Evolutionary conservation across 2,888 invertebrate species (phyloP).

Genomic region (Odontocerum albicorne): DNA sequence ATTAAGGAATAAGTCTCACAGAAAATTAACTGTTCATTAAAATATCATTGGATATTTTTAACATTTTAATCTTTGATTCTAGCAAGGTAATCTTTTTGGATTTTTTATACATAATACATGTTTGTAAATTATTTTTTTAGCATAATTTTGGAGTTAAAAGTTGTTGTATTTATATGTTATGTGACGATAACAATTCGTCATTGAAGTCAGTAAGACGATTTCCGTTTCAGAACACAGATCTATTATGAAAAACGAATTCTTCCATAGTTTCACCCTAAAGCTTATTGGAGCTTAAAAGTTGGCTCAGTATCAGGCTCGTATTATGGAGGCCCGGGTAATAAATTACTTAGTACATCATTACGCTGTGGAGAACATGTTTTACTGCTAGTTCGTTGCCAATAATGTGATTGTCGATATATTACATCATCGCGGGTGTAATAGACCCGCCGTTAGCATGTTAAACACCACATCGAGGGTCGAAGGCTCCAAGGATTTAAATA

Average conservation of each 20-base stretch:
- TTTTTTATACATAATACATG: no score
- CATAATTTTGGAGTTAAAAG: no score
- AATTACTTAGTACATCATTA: conserved; percentile 36
- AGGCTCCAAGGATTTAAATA: neutral
- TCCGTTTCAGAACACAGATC: no score
- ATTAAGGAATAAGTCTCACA: no score
- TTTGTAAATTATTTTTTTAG: no score
- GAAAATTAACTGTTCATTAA: no score
- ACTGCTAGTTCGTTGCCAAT: conserved; percentile 29
- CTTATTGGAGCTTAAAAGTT: conserved; percentile 30
- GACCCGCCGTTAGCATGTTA: conserved; percentile 11
- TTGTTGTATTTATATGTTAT: no score
- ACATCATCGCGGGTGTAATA: conserved; percentile 13
- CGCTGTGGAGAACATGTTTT: conserved; percentile 16
- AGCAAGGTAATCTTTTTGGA: no score
- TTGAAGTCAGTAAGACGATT: no score
- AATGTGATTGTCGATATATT: conserved; percentile 34
- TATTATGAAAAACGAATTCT: conserved; percentile 30
- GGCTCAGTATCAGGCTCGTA: conserved; percentile 11
- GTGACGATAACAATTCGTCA: no score
- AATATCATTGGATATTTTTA: no score
- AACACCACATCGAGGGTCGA: neutral
- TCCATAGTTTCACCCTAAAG: conserved; percentile 14
- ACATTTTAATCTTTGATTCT: no score
- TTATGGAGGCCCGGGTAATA: conserved; percentile 18